Base-by-base conservation (phyloP, 2,113 vertebrate species). In the Octodon degus region DNA sequence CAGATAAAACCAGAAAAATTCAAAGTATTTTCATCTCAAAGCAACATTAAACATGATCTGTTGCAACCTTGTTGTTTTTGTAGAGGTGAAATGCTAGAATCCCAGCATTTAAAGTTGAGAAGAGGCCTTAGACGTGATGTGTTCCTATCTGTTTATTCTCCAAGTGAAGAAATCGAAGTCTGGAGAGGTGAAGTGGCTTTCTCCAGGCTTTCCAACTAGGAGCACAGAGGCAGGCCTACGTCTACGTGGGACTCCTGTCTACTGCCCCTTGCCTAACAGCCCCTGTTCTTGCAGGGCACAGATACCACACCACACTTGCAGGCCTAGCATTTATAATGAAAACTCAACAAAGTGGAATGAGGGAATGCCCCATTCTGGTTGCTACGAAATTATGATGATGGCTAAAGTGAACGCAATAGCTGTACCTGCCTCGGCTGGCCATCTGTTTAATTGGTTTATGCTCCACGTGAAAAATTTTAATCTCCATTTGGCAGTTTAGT, bases 1-100 rank as follows among this genome's bases (percentile, higher is more conserved):
- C 27, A 82, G 86, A 91, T 91, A 87, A 74, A n/a, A 62, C 79
- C 40, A 58, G 58, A 87, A 84, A 87, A 50, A 93, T 19, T 34
- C 53, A 17, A 19, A 84, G n/a, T 32, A 30, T 58, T 91, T 90
- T 79, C 20, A 63, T 91, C 43, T 74, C 72, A 25, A 60, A 70
- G n/a, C 25, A 47, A 87, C 20, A 4, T 85, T 80, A 63, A 62
- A 43, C 34, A 32, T 2, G 12, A 62, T 84, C n/a, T 62, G 8
- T n/a, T 79, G 24, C 32, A 79, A 12, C 19, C 62, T 72, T 14
- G 83, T 47, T 37, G 1, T 6, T 86, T 81, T 62, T 50, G 32
- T n/a, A 63, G 63, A 81, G 65, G 13, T 34, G 9, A 43, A 91
- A 53, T 55, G 13, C 68, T 37, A 80, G 86, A 91, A 86, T 53